phyloP scores from a whole-genome alignment of 2,797 vertebrate genomes.

The Notamacropus eugenii region DNA sequence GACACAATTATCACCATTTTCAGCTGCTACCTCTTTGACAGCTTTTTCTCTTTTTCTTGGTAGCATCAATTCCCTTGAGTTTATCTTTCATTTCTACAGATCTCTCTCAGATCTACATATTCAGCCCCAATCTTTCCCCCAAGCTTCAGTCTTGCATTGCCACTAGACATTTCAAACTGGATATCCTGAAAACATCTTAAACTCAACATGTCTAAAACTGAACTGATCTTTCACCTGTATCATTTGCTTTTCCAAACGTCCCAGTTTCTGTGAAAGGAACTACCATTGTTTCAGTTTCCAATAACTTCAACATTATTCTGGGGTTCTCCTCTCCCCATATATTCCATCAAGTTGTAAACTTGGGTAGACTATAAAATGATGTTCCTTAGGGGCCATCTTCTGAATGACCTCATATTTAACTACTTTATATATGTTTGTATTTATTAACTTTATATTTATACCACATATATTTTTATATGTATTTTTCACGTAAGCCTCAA shows the following conservation, averaged over 20 bases:
- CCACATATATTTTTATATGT: neutral
- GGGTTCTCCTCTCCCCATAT: neutral
- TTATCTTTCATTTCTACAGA: neutral
- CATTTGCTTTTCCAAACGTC: neutral
- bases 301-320: neutral
- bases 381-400: neutral
- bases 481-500: neutral
- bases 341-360: neutral
- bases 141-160: no score
- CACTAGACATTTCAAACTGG: neutral
- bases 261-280: neutral
- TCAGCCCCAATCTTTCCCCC: neutral
- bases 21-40: no score
- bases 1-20: no score
- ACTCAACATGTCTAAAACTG: neutral
- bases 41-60: no score
- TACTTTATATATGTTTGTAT: neutral
- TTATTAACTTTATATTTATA: neutral
- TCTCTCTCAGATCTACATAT: neutral
- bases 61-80: neutral
- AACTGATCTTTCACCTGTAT: neutral
- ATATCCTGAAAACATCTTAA: neutral
- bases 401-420: neutral
- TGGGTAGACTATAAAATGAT: neutral
- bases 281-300: neutral